phyloP scores from a whole-genome alignment of 1,140 invertebrate species.

The Hyphantria cunea region DNA sequence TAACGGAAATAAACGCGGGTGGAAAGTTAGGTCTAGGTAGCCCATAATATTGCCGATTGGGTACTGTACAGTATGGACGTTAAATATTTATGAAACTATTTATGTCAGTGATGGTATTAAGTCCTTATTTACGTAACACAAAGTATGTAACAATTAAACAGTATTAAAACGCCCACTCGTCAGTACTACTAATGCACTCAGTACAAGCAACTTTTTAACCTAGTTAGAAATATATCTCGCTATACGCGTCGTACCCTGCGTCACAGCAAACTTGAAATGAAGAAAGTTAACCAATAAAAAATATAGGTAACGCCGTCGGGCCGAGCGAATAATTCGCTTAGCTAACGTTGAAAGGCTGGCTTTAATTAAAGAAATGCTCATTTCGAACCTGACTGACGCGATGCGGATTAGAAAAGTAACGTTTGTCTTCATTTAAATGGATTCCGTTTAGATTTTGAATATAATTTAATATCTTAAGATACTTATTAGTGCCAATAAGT shows the following conservation, averaged over 20 bases:
- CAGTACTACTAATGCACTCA: neutral
- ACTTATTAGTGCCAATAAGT: neutral
- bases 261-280: constrained; percentile 8
- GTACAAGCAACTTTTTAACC: neutral
- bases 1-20: too few relatives aligned
- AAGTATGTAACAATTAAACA: too few relatives aligned
- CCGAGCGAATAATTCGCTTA: constrained; percentile 6
- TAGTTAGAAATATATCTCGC: neutral
- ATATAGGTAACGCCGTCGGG: constrained; percentile 1
- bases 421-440: neutral
- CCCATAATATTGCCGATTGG: too few relatives aligned
- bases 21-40: too few relatives aligned
- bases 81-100: too few relatives aligned
- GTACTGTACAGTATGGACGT: too few relatives aligned
- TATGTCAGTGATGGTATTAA: too few relatives aligned
- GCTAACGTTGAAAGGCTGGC: neutral
- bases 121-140: too few relatives aligned
- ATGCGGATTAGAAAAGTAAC: neutral
- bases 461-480: neutral
- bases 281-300: constrained; percentile 18
- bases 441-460: neutral
- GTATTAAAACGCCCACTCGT: too few relatives aligned
- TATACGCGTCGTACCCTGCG: neutral
- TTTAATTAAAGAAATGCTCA: constrained; percentile 18
- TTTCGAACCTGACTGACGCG: neutral